Percentiles rank a stretch among this genome's conserved stretches.
These are phyloP conservation scores for Megalops cyprinoides DNA, from an alignment of 2,797 vertebrate species.

Conservation along the genomic window DNA sequence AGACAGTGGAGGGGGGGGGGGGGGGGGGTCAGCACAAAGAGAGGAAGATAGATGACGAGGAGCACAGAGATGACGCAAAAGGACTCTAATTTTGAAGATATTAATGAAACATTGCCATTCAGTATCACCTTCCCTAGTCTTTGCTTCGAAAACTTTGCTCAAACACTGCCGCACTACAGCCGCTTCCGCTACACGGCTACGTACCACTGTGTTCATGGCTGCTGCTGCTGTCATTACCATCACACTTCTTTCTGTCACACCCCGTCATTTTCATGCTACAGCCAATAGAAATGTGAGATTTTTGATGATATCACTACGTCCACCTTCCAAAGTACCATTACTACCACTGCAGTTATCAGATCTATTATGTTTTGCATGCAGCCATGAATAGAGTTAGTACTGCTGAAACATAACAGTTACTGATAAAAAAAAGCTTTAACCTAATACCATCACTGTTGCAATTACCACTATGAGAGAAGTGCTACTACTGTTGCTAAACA, in stretches of 20 bases:
- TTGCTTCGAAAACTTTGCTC: not conserved
- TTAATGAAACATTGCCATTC: not conserved
- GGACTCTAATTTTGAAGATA: not conserved
- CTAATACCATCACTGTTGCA: not conserved
- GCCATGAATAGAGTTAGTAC: not conserved
- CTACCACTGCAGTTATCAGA: not conserved
- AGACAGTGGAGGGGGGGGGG: constrained; percentile 57
- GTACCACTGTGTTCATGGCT: constrained; percentile 57
- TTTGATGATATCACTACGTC: not conserved
- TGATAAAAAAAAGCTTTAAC: not conserved
- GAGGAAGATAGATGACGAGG: not conserved
- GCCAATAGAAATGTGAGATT: not conserved
- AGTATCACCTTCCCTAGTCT: not conserved
- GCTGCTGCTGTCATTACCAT: constrained; percentile 51
- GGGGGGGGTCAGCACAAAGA: constrained; percentile 29
- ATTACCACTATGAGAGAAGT: not conserved
- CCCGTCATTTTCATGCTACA: not conserved
- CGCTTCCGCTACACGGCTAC: too few relatives aligned
- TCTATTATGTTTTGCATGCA: not conserved
- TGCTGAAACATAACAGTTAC: not conserved
- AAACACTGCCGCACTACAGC: too few relatives aligned
- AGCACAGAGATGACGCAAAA: not conserved
- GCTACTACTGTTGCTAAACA: not conserved
- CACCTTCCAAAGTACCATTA: not conserved
- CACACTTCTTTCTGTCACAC: constrained; percentile 46